Percentiles rank a stretch among this genome's conserved stretches.
These are phyloP conservation scores for Seriola aureovittata DNA, from an alignment of 2,113 vertebrate genomes.

Conservation along the genomic window DNA sequence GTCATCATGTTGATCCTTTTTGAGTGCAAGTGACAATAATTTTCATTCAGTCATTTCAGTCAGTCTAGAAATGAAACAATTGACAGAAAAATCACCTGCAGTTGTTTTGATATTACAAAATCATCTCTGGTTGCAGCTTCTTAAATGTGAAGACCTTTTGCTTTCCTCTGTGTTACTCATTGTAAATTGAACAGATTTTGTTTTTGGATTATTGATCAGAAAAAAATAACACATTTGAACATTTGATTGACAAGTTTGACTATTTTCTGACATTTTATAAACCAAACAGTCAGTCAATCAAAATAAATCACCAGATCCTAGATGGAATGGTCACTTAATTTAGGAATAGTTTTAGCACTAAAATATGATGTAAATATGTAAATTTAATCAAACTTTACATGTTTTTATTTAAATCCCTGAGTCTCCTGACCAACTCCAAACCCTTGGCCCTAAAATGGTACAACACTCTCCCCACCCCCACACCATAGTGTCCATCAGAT, in stretches of 20 bases:
- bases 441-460: slow-evolving; percentile 10
- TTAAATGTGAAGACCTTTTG: no score
- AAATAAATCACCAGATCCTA: no score
- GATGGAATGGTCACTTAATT: neutral
- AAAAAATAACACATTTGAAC: no score
- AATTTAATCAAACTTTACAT: neutral
- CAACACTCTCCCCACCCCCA: neutral
- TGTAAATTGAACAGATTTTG: neutral
- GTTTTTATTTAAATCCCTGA: neutral
- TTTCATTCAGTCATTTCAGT: neutral
- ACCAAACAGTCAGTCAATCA: neutral
- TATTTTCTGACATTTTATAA: neutral
- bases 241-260: no score
- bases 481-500: neutral
- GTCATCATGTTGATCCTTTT: neutral
- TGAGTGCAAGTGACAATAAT: neutral
- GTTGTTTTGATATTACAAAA: no score
- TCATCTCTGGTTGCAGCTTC: no score
- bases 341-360: neutral
- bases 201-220: neutral
- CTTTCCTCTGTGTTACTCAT: neutral
- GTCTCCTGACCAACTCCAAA: neutral
- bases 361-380: neutral
- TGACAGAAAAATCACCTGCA: no score
- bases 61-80: neutral